Conservation (phyloP, 2,113 vertebrate species). For the Arenaria interpres region DNA sequence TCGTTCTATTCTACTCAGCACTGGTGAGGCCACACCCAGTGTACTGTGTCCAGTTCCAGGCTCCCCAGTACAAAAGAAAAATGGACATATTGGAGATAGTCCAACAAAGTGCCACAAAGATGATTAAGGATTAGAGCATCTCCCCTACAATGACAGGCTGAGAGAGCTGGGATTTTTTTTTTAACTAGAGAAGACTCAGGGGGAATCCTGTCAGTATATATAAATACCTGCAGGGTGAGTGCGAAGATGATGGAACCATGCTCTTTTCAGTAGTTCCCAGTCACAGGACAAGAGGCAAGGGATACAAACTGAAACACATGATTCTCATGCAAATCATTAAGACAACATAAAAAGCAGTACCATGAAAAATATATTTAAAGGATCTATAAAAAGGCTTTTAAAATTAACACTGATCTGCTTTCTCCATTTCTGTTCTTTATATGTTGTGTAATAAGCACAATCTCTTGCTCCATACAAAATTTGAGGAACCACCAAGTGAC, state of each 20-base stretch:
- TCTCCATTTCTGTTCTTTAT: background rate
- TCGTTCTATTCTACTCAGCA: background rate
- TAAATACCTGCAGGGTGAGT: background rate
- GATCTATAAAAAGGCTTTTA: background rate
- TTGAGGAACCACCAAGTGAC: constrained; percentile 69
- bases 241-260: background rate
- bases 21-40: background rate
- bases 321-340: background rate
- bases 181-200: background rate
- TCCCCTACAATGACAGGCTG: background rate
- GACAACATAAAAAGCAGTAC: background rate
- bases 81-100: background rate
- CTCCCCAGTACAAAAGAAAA: background rate
- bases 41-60: no score
- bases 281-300: background rate
- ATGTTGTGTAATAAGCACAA: no score
- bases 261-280: background rate
- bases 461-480: constrained; percentile 21
- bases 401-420: background rate
- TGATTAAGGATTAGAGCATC: background rate
- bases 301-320: background rate
- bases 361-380: rapidly evolving
- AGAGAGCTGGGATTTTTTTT: background rate
- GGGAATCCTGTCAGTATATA: background rate
- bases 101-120: background rate